A percentile compares a stretch with the other conserved stretches of the same genome.
phyloP scores from a whole-genome alignment of 2,113 vertebrate species.

The Orycteropus afer region DNA sequence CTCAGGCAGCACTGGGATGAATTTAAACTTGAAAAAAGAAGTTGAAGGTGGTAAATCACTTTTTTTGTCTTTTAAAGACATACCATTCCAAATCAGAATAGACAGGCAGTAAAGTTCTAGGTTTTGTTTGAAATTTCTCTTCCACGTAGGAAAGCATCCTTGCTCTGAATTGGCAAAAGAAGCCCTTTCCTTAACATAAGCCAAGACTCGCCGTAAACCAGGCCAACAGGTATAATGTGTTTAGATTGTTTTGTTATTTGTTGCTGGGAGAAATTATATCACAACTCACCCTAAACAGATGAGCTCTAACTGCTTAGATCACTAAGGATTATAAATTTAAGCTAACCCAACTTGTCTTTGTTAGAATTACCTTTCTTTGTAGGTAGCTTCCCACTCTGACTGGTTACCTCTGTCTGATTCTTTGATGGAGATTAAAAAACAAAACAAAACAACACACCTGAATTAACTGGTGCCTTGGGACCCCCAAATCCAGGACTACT shows the following conservation, averaged over 20 bases:
- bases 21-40: constrained; percentile 44
- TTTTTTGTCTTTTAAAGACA: background rate
- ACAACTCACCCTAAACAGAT: constrained; percentile 39
- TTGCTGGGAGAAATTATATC: constrained; percentile 1
- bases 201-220: constrained; percentile 23
- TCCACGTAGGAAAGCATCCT: background rate
- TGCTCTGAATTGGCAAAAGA: background rate
- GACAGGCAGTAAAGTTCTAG: constrained; percentile 60
- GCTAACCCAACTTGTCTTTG: background rate
- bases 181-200: constrained; percentile 19
- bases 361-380: background rate
- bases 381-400: background rate
- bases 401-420: background rate
- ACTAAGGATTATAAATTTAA: constrained; percentile 38
- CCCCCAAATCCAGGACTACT: background rate
- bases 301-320: constrained; percentile 43
- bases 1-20: constrained; percentile 10
- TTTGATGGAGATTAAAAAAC: constrained; percentile 3
- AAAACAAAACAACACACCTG: background rate
- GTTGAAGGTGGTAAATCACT: constrained; percentile 7
- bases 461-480: background rate
- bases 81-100: constrained; percentile 40
- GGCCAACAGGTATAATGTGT: constrained; percentile 29
- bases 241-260: constrained; percentile 65
- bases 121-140: constrained; percentile 59